Conservation (phyloP, 2,113 vertebrate genomes). For the Macquaria australasica region DNA sequence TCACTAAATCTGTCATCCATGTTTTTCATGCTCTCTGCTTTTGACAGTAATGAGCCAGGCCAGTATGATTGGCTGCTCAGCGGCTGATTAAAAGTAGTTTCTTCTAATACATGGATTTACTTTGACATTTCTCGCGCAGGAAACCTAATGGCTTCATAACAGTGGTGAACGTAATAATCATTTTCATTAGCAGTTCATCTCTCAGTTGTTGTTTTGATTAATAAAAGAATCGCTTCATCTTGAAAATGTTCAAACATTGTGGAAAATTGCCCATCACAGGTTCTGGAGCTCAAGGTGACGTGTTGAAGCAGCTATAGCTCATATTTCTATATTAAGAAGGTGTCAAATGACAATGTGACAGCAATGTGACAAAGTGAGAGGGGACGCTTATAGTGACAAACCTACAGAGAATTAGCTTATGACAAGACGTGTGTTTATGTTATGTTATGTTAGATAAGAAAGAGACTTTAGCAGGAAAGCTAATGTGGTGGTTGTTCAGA, state of each 20-base stretch:
- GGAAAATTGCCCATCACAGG: background rate
- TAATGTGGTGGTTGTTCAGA: background rate
- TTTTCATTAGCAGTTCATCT: constrained; percentile 35
- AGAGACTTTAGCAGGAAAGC: background rate
- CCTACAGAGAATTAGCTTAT: background rate
- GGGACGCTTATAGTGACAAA: background rate
- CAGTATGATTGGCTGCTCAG: constrained; percentile 74
- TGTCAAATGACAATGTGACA: constrained; percentile 1
- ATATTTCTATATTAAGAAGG: background rate
- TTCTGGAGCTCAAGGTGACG: background rate
- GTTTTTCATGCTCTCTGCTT: constrained; percentile 74
- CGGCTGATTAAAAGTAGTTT: constrained; percentile 78
- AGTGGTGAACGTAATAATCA: constrained; percentile 24
- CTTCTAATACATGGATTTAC: constrained; percentile 71
- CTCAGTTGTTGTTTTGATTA: constrained; percentile 19
- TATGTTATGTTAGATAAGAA: background rate
- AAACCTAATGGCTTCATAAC: constrained; percentile 45
- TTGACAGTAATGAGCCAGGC: constrained; percentile 75
- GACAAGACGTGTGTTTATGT: too few species aligned
- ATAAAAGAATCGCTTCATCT: background rate
- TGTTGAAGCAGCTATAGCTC: background rate
- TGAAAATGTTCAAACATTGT: background rate
- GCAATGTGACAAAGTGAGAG: background rate
- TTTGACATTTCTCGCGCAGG: constrained; percentile 63
- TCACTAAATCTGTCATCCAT: constrained; percentile 79